These are phyloP conservation scores for Kryptolebias marmoratus DNA, from an alignment of 2,113 vertebrate species.

Conservation along the genomic window DNA sequence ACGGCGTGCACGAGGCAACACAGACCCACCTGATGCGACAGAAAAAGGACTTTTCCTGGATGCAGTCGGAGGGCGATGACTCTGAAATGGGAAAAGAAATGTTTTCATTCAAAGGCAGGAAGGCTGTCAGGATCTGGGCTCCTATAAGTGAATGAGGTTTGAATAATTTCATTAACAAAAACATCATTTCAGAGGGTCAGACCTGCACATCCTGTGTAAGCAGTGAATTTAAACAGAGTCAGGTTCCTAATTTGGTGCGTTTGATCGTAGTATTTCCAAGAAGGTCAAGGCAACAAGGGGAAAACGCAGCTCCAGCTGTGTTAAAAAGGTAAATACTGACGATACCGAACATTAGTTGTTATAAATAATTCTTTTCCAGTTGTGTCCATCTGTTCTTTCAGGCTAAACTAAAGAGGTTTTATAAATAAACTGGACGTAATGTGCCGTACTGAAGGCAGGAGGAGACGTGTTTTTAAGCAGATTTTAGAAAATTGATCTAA, in stretches of 20 bases:
- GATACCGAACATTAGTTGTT: no score
- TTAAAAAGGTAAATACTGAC: no score
- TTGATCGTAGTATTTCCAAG: not conserved
- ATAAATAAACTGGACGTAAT: no score
- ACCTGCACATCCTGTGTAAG: constrained; percentile 5
- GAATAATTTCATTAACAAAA: constrained; percentile 30
- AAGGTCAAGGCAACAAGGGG: not conserved
- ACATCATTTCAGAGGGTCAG: not conserved
- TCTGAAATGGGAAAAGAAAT: constrained; percentile 76
- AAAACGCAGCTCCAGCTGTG: no score
- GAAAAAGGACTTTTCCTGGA: constrained; percentile 96
- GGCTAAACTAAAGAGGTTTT: not conserved
- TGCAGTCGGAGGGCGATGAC: constrained; percentile 86
- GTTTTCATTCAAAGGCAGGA: constrained; percentile 56
- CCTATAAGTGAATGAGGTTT: not conserved
- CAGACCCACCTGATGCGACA: constrained; percentile 91
- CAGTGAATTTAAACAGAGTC: constrained; percentile 22
- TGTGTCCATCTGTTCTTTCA: not conserved
- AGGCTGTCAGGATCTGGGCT: not conserved
- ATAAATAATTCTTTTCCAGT: not conserved
- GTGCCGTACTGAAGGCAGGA: no score
- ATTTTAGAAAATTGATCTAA: no score
- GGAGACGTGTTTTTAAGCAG: no score
- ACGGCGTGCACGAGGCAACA: not conserved
- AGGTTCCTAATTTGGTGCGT: not conserved